Evolutionary conservation across 2,113 vertebrate species (phyloP).

Genomic region (Trachemys scripta): DNA sequence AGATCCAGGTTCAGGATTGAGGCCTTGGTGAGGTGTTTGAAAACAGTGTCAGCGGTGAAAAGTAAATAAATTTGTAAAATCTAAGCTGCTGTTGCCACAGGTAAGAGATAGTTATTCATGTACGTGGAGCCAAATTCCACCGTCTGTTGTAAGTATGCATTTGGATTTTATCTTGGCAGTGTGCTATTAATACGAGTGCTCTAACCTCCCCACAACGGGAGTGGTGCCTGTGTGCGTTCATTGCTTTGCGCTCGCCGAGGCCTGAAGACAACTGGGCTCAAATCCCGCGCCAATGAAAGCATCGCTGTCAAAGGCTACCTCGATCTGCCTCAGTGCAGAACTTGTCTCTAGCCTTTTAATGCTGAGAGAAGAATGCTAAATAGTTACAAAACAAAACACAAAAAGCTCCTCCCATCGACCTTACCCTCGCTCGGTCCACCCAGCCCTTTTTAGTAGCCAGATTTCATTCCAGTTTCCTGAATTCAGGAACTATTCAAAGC

Average conservation of each 20-base stretch:
- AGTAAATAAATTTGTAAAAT: background rate
- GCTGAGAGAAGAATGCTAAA: background rate
- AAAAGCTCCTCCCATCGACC: background rate
- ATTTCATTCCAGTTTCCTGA: constrained; percentile 17
- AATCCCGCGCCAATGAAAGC: background rate
- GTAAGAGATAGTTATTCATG: background rate
- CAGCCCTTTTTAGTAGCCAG: background rate
- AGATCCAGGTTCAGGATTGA: background rate
- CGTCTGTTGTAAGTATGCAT: background rate
- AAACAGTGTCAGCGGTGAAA: background rate
- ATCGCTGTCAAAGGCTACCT: accelerated
- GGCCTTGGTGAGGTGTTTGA: background rate
- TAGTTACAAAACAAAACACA: background rate
- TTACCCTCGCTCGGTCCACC: background rate
- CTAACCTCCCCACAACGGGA: background rate
- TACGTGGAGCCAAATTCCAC: background rate
- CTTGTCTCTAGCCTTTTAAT: background rate
- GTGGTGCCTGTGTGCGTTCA: accelerated
- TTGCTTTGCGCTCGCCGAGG: accelerated
- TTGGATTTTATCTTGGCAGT: background rate
- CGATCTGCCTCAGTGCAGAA: accelerated
- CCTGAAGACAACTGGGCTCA: background rate
- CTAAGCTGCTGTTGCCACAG: background rate
- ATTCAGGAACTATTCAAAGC: background rate
- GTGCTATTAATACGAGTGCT: background rate